phyloP scores from a whole-genome alignment of 1,140 invertebrate species.

The Brachionus calyciflorus region DNA sequence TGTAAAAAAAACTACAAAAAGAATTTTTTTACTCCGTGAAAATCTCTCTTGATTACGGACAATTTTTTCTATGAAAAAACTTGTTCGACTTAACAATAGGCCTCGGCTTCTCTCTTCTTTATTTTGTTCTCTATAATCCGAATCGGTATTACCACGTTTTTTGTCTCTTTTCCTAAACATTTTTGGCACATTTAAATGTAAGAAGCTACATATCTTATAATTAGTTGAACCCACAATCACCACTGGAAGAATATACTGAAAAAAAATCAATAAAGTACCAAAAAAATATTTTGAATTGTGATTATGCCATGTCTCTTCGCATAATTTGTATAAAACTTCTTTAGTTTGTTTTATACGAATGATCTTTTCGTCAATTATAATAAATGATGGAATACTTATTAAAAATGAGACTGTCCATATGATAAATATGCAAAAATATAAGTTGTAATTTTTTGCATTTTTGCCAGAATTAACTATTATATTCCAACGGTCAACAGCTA shows the following conservation, averaged over 20 bases:
- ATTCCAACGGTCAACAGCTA: slow-evolving; percentile 71
- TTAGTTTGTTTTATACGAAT: slow-evolving; percentile 7
- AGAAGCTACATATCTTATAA: slow-evolving; percentile 31
- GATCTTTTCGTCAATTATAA: not conserved
- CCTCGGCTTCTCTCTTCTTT: not conserved
- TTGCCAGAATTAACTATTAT: slow-evolving; percentile 23
- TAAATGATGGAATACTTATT: slow-evolving; percentile 28
- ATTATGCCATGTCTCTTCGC: slow-evolving; percentile 24
- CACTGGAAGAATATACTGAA: slow-evolving; percentile 33
- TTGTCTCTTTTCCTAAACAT: slow-evolving; percentile 34
- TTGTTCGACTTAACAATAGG: not conserved
- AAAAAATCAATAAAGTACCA: not conserved
- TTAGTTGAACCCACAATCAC: not conserved
- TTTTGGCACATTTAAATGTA: slow-evolving; percentile 28
- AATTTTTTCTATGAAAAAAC: slow-evolving; percentile 2
- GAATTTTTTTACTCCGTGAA: slow-evolving; percentile 34
- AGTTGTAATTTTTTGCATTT: not conserved
- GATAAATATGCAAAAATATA: slow-evolving; percentile 12
- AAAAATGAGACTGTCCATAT: slow-evolving; percentile 30
- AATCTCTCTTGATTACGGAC: not conserved
- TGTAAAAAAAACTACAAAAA: slow-evolving; percentile 33
- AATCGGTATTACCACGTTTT: not conserved
- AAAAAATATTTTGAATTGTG: not conserved
- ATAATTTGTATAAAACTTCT: slow-evolving; percentile 20
- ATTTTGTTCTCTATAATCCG: not conserved